Evolutionary conservation across 2,888 invertebrate genomes (phyloP).

Genomic region (Orthosia cruda): DNA sequence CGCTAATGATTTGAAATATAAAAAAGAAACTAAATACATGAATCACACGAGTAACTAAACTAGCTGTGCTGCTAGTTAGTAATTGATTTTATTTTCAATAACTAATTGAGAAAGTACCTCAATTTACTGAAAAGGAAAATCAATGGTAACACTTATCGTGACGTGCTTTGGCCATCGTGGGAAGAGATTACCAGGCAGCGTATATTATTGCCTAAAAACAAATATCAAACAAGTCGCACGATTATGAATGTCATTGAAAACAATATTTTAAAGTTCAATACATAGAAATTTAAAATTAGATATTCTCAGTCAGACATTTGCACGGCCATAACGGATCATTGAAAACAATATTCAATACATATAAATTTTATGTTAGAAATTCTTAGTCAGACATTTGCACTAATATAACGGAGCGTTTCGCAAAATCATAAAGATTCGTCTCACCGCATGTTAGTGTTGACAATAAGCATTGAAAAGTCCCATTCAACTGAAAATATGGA

Average conservation of each 20-base stretch:
- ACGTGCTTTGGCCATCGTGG: too few species aligned
- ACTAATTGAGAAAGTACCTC: too few species aligned
- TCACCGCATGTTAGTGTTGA: conserved; percentile 54
- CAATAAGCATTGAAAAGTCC: conserved; percentile 59
- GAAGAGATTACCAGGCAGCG: too few species aligned
- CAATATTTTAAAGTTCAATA: conserved; percentile 18
- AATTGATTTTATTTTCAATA: too few species aligned
- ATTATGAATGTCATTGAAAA: conserved; percentile 11
- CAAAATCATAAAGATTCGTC: conserved; percentile 42
- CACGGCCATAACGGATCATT: neutral
- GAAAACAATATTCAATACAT: conserved; percentile 18
- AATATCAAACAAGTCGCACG: too few species aligned
- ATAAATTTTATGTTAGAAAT: conserved; percentile 36
- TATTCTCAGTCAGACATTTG: conserved; percentile 10
- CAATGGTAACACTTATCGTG: too few species aligned
- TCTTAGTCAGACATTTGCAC: conserved; percentile 4
- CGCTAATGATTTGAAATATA: too few species aligned
- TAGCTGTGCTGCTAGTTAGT: too few species aligned
- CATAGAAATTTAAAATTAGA: conserved; percentile 33
- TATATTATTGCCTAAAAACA: too few species aligned
- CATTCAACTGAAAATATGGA: conserved; percentile 55
- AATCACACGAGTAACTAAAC: too few species aligned
- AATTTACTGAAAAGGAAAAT: too few species aligned
- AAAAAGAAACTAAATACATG: too few species aligned
- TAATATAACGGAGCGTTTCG: neutral